These are phyloP conservation scores for Drosophila anceps DNA, from an alignment of 2,888 invertebrate species.

Conservation along the genomic window DNA sequence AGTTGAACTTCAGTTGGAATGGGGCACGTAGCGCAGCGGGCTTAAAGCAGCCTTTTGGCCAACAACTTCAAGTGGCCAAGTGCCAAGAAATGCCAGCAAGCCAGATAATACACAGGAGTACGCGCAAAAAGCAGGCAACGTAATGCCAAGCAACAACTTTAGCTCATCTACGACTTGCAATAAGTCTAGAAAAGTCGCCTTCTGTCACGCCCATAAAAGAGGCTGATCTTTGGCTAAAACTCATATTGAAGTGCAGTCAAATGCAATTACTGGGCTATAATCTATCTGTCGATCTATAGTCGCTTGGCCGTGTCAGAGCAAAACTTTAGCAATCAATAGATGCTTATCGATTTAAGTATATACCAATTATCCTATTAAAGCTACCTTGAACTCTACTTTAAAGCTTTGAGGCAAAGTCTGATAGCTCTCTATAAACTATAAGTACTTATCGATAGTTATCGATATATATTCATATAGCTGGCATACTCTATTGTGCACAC, in stretches of 20 bases:
- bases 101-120: background rate
- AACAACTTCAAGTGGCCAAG: conserved; percentile 10
- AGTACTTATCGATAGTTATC: conserved; percentile 6
- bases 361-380: background rate
- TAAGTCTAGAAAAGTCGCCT: background rate
- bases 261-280: background rate
- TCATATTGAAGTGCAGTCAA: background rate
- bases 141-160: background rate
- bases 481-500: background rate
- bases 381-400: background rate
- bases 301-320: background rate
- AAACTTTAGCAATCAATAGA: background rate
- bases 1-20: background rate
- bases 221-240: background rate
- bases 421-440: background rate
- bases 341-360: background rate
- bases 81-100: background rate
- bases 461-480: background rate
- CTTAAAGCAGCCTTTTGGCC: conserved; percentile 26
- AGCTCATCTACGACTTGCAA: background rate
- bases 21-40: conserved; percentile 9
- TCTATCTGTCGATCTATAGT: background rate
- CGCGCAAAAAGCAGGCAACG: background rate
- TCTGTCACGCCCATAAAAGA: background rate
- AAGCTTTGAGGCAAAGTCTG: too few species aligned